Conservation (phyloP, 2,113 vertebrate genomes). For the Callorhinus ursinus region DNA sequence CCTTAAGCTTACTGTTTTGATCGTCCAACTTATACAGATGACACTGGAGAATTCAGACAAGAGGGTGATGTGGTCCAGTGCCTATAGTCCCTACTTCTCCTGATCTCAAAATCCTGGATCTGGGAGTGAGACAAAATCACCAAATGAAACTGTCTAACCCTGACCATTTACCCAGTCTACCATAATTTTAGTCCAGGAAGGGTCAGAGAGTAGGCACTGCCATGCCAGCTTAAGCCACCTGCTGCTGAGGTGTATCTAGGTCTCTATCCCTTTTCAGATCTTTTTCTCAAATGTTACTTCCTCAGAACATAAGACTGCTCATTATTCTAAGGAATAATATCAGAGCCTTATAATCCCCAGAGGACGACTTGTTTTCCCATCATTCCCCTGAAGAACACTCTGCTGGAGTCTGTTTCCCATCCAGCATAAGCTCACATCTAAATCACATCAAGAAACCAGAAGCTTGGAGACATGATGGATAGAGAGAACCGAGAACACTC, state of each 20-base stretch:
- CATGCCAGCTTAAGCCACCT: background rate
- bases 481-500: background rate
- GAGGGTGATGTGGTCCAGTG: background rate
- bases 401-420: background rate
- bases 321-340: background rate
- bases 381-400: background rate
- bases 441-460: background rate
- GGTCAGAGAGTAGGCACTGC: no score
- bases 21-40: background rate
- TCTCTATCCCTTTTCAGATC: background rate
- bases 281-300: background rate
- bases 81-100: background rate
- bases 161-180: background rate
- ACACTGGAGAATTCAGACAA: background rate
- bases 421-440: background rate
- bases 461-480: background rate
- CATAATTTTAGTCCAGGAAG: background rate
- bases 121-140: background rate
- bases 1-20: background rate
- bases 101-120: background rate
- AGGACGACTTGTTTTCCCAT: background rate
- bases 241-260: background rate
- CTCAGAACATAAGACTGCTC: background rate
- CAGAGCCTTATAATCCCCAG: background rate
- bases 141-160: background rate